Evolutionary conservation across 1,140 invertebrate species (phyloP), one percentile per base, ranked within the genome.

Genomic region (fruit fly (Drosophila melanogaster)): DNA sequence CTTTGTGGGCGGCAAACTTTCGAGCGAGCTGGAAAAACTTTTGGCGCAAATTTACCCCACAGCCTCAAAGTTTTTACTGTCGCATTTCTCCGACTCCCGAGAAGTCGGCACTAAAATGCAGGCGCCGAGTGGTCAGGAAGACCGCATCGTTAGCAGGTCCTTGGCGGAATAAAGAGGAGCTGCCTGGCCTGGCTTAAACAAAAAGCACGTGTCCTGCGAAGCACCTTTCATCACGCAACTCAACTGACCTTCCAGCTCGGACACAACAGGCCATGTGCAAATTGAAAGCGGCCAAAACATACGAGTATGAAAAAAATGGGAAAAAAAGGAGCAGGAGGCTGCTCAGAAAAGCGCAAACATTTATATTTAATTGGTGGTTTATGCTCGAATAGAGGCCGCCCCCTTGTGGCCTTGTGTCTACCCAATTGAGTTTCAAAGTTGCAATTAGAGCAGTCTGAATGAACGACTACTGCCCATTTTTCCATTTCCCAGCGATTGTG

Each of bases 361-460:
- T 86, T 74, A 79, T 58, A 89, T 89, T 87, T 87, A 87, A 87
- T 87, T 87, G 83, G 75, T 83, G 79, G 79, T 50, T 55, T 44
- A 17, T 64, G 54, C 57, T 43, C 43, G 33, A 57, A 64, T 76
- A 64, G 81, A 54, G 81, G 64, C 56, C 47, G 11, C 65, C 70
- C 43, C 15, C 24, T 33, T 17, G 44, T 55, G 54, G 62, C 72
- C 73, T 77, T 77, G 56, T 77, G 73, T 77, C 73, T 77, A 83
- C 71, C 70, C 83, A 87, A 87, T 87, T 87, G 83, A 87, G 83
- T 87, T 87, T 87, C 83, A 89, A 89, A 87, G 83, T 87, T 87
- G 83, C 83, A 87, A 87, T 87, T 87, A 87, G 83, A 87, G 83
- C 84, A 70, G 84, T 65, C 75, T 81, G 78, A 86, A 65, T 79